Base-by-base conservation (phyloP, 2,888 invertebrate genomes). In the Eucera pruinosa region DNA sequence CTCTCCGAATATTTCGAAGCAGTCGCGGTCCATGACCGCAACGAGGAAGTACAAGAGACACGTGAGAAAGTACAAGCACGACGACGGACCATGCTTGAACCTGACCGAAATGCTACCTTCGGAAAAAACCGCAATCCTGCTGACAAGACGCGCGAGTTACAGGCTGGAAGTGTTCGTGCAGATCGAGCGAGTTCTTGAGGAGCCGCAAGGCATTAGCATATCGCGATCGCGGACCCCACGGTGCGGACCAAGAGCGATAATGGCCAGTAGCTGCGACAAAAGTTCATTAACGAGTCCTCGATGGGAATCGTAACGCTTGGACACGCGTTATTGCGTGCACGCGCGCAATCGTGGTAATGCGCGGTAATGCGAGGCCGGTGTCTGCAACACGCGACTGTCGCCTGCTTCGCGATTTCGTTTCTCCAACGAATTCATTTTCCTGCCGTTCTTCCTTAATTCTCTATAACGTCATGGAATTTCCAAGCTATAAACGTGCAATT, bases 21-120 rank as follows among this genome's bases (percentile, higher is more conserved):
- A 15, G 20, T 27, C 55, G 65, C 30, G 65, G 67, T 58, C 65
- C 76, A 62, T 11, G 78, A 83, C 57, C 81, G 66, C 78, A 84
- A 84, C 71, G 74, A 82, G 82, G 78, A 80, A 80, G 80, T 65
- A 55, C 71, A 43, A 57, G 61, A 74, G 68, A 84, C 70, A 80
- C 45, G 81, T 69, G 75, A 83, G 75, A 82, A 76, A 72, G 58
- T 58, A 55, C 45, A 20, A 13, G 48, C 41, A 25, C 50, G 47
- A 43, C 45, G 41, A 9, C 58, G 43, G 33, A 13, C 13, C 23
- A 1, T 6, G 11, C 30, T 48, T 43, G 55, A 66, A 60, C 41
- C 66, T 50, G 69, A 62, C 67, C 81, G 70, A 83, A 82, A 82
- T 61, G 66, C 66, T 52, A 36, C 72, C 71, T 30, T 57, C 18